phyloP scores from a whole-genome alignment of 1,140 invertebrate species.

The Streblospio benedicti region DNA sequence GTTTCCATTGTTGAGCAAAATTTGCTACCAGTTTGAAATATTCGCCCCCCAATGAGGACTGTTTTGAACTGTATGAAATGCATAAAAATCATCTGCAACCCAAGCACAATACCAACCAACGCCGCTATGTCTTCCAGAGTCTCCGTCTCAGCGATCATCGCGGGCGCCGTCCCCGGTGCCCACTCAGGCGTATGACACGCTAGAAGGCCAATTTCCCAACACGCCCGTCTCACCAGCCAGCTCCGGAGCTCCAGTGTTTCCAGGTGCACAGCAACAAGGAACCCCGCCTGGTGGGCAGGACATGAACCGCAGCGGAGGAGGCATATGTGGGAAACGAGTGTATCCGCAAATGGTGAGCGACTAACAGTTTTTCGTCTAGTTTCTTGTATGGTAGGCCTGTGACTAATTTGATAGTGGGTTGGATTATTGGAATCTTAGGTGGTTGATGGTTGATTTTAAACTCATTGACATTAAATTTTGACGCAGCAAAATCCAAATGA shows the following conservation, averaged over 20 bases:
- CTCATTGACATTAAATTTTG: too few relatives aligned
- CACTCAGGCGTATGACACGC: constrained; percentile 40
- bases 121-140: constrained; percentile 27
- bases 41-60: too few relatives aligned
- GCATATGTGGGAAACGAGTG: background rate
- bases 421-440: too few relatives aligned
- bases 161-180: constrained; percentile 43
- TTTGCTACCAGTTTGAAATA: background rate
- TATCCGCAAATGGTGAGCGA: background rate
- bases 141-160: constrained; percentile 44
- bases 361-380: background rate
- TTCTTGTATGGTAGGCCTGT: constrained; percentile 2
- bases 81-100: background rate
- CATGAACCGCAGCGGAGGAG: too few relatives aligned
- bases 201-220: constrained; percentile 47
- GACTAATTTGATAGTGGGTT: too few relatives aligned
- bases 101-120: background rate
- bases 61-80: background rate
- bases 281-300: too few relatives aligned
- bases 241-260: constrained; percentile 10
- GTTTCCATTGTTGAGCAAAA: background rate
- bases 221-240: constrained; percentile 12
- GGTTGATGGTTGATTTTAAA: too few relatives aligned
- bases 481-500: too few relatives aligned
- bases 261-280: too few relatives aligned